Base-by-base conservation (phyloP, 2,888 invertebrate genomes). In the Rhorus exstirpatorius region DNA sequence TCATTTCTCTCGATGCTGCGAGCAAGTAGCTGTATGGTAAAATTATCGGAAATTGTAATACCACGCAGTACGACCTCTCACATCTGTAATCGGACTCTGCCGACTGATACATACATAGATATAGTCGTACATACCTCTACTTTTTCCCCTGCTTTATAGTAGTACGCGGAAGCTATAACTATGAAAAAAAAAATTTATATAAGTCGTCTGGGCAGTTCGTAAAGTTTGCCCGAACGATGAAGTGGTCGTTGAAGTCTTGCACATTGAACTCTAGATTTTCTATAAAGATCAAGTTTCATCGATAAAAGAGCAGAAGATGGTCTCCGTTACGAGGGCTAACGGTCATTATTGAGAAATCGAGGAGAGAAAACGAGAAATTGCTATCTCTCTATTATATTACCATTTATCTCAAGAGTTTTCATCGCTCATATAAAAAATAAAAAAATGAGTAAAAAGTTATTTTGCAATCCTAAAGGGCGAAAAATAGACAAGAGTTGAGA, bases 271-370 rank as follows among this genome's bases (percentile, higher is more conserved):
- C 38, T 26, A 67, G 72, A 65, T 51, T 67, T 68, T 55, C 51
- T 53, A 67, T 61, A 67, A 77, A 72, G 77, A 81, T 77, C 31
- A 35, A 71, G 55, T 71, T 67, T 44, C 51, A 35, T 38, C 55
- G 72, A 77, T 65, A 55, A 71, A n/a, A 12, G 51, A 14, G n/a
- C 41, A 60, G 49, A 24, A 41, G 38, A 63, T 49, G 65, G 44
- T 35, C 67, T 70, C 67, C 10, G 31, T 81, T 81, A 68, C 51
- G 41, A 10, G 35, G 19, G 19, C 44, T 51, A 67, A 65, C 61
- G 44, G 72, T 77, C 77, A 58, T 81, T 81, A 81, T 81, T 68
- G 77, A 44, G 67, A 72, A 67, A 74, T 67, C 60, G 24, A 35
- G 49, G n/a, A 21, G n/a, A 38, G 21, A 63, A 38, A 24, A 17